These are phyloP conservation scores for Drosophila rellima DNA, from an alignment of 2,888 invertebrate species.

Conservation along the genomic window DNA sequence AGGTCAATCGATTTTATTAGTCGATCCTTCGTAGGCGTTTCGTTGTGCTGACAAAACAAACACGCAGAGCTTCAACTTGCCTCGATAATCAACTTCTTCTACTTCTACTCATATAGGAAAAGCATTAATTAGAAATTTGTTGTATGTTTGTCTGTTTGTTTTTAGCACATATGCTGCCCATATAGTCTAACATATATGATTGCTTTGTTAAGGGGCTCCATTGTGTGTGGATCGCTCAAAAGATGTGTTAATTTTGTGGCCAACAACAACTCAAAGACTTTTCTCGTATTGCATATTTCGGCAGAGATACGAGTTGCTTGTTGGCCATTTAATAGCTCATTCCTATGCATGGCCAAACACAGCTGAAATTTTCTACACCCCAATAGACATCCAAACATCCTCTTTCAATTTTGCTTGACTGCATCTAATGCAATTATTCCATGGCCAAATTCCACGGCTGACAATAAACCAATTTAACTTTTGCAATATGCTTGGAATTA, in stretches of 20 bases:
- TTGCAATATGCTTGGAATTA: conserved; percentile 82
- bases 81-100: conserved; percentile 41
- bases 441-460: conserved; percentile 56
- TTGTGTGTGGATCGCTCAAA: conserved; percentile 61
- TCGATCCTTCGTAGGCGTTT: conserved; percentile 54
- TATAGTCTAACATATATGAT: conserved; percentile 37
- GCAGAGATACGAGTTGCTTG: conserved; percentile 25
- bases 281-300: conserved; percentile 34
- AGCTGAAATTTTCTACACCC: background rate
- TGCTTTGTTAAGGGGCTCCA: conserved; percentile 58
- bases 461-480: conserved; percentile 83
- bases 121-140: conserved; percentile 75
- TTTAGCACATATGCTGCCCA: conserved; percentile 23
- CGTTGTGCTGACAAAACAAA: conserved; percentile 55
- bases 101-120: conserved; percentile 24
- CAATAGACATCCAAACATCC: background rate
- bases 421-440: conserved; percentile 75
- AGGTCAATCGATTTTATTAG: conserved; percentile 74
- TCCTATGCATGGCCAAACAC: conserved; percentile 75
- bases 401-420: conserved; percentile 16
- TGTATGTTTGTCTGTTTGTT: conserved; percentile 45
- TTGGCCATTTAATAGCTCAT: conserved; percentile 73
- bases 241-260: conserved; percentile 72
- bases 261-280: conserved; percentile 21
- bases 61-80: conserved; percentile 26